Evolutionary conservation across 2,888 invertebrate genomes (phyloP).

Genomic region (Hermaeophaga mercurialis): DNA sequence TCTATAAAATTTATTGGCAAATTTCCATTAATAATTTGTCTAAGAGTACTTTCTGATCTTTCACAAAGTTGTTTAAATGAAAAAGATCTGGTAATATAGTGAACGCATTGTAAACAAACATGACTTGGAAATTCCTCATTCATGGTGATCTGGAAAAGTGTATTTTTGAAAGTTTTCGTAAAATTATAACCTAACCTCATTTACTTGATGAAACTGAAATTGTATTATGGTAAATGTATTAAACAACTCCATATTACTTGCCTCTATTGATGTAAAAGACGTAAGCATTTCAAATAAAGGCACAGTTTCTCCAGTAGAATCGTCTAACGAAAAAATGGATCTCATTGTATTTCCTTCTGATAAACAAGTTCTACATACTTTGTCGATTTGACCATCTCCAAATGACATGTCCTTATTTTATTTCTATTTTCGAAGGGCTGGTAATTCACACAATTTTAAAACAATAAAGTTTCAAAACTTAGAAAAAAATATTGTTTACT

Average conservation of each 20-base stretch:
- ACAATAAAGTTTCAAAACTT: too few relatives aligned
- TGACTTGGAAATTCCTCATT: conserved; percentile 55
- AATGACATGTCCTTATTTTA: conserved; percentile 40
- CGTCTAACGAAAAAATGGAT: conserved; percentile 52
- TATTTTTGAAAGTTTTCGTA: background rate
- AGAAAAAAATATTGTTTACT: too few relatives aligned
- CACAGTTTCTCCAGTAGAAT: conserved; percentile 47
- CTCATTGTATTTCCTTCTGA: conserved; percentile 50
- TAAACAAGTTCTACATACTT: conserved; percentile 56
- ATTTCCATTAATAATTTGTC: conserved; percentile 47
- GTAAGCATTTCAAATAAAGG: conserved; percentile 53
- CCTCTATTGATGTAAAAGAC: conserved; percentile 54
- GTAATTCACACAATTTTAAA: too few relatives aligned
- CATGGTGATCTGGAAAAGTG: conserved; percentile 47
- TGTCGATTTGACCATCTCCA: conserved; percentile 47
- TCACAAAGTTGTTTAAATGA: conserved; percentile 55
- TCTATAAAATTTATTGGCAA: conserved; percentile 37
- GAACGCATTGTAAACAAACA: conserved; percentile 54
- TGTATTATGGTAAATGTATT: background rate
- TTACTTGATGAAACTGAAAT: background rate
- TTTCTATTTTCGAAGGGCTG: background rate
- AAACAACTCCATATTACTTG: too few relatives aligned
- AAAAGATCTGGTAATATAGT: conserved; percentile 52
- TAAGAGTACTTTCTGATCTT: conserved; percentile 52
- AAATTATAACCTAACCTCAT: background rate